These are phyloP conservation scores for Steinernema khuongi DNA, from an alignment of 1,140 invertebrate genomes.

Conservation along the genomic window DNA sequence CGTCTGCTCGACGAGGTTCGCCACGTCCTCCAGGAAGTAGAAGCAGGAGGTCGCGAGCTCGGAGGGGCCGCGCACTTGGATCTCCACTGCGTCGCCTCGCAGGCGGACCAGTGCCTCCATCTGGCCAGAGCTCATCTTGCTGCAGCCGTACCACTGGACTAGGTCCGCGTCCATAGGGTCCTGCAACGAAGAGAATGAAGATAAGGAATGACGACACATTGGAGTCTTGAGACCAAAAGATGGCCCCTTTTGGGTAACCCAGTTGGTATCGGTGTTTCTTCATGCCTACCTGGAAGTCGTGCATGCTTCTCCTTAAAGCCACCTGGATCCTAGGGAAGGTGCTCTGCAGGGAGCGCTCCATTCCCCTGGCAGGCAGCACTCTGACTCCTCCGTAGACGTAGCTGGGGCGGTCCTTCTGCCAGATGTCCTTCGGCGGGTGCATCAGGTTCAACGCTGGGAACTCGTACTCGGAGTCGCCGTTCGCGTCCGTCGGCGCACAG, in stretches of 20 bases:
- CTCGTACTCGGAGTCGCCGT: conserved; percentile 72
- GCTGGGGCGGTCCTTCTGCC: conserved; percentile 67
- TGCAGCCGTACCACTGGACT: conserved; percentile 74
- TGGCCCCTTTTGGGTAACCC: not conserved
- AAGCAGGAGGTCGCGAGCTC: conserved; percentile 64
- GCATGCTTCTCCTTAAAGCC: conserved; percentile 67
- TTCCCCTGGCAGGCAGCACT: conserved; percentile 49
- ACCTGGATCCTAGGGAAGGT: conserved; percentile 63
- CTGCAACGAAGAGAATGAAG: conserved; percentile 35
- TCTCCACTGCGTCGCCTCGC: conserved; percentile 66
- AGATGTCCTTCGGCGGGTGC: conserved; percentile 70
- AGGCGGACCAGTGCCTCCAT: conserved; percentile 72
- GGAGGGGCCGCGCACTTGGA: conserved; percentile 71
- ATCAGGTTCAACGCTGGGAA: conserved; percentile 74
- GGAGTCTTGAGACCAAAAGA: not conserved
- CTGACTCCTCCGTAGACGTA: conserved; percentile 68
- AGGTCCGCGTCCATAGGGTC: conserved; percentile 66
- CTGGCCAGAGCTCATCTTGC: conserved; percentile 71
- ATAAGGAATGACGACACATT: not conserved
- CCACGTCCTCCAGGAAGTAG: conserved; percentile 72
- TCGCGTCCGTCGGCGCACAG: conserved; percentile 72
- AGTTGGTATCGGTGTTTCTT: not conserved
- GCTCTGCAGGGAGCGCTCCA: conserved; percentile 54
- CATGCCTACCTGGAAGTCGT: conserved; percentile 61
- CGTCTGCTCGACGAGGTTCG: conserved; percentile 69